Evolutionary conservation across 1,140 invertebrate genomes (phyloP).

Genomic region (Pseudomyrmex cubaensis): DNA sequence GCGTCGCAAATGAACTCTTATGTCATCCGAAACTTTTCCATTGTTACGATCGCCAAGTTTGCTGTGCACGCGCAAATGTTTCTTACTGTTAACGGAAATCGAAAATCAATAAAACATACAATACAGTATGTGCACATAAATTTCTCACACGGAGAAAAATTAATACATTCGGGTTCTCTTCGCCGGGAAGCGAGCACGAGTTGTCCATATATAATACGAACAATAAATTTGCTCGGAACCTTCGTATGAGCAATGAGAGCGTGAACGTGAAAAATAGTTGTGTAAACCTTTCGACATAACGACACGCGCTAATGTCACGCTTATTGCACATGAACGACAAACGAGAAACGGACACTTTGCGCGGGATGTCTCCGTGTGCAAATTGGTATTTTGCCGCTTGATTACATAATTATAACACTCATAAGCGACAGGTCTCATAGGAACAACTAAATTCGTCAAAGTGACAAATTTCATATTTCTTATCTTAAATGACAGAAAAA

Average conservation of each 20-base stretch:
- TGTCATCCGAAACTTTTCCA: background rate
- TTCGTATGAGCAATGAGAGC: slow-evolving; percentile 82
- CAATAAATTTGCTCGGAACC: slow-evolving; percentile 78
- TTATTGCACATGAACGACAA: slow-evolving; percentile 25
- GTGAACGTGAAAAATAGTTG: slow-evolving; percentile 79
- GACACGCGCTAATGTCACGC: background rate
- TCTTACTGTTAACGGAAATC: background rate
- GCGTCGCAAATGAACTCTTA: no score
- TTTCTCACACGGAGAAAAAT: no score
- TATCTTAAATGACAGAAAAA: no score
- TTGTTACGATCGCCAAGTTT: no score
- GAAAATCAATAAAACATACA: slow-evolving; percentile 13
- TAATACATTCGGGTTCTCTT: background rate
- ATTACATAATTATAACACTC: background rate
- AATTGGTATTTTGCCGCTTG: background rate
- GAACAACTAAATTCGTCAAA: no score
- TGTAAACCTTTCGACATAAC: slow-evolving; percentile 69
- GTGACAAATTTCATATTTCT: no score
- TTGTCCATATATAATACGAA: slow-evolving; percentile 69
- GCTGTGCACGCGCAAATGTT: no score
- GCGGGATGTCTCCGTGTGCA: background rate
- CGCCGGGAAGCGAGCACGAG: background rate
- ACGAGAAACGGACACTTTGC: slow-evolving; percentile 17
- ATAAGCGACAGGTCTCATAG: background rate
- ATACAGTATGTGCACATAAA: background rate